phyloP scores from a whole-genome alignment of 2,113 vertebrate genomes.

The Lipophrys pholis region DNA sequence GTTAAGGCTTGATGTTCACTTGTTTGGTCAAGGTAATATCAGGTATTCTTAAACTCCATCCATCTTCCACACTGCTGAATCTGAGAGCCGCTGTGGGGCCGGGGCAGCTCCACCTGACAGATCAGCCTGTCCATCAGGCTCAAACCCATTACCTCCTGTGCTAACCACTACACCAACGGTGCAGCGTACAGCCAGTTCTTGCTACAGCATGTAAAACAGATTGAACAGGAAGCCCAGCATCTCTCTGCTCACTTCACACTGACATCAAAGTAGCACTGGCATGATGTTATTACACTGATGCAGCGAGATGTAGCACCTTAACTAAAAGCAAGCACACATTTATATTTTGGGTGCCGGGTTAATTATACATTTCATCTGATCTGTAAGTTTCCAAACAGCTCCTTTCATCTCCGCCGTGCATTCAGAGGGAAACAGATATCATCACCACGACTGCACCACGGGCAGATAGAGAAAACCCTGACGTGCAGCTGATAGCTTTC shows the following conservation, averaged over 20 bases:
- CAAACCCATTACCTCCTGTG: too few relatives aligned
- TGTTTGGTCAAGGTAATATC: too few relatives aligned
- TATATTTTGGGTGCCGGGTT: neutral
- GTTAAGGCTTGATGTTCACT: too few relatives aligned
- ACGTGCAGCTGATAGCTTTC: neutral
- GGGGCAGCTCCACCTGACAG: too few relatives aligned
- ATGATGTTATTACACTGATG: neutral
- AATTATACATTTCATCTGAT: neutral
- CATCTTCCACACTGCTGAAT: too few relatives aligned
- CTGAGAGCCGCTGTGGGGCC: too few relatives aligned
- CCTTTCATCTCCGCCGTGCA: neutral
- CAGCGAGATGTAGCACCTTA: neutral
- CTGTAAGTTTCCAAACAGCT: neutral
- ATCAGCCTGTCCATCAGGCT: too few relatives aligned
- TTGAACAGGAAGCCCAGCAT: too few relatives aligned
- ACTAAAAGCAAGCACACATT: neutral
- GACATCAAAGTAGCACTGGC: neutral
- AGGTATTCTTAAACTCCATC: too few relatives aligned
- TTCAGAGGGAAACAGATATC: conserved; percentile 5
- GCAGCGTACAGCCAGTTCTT: too few relatives aligned
- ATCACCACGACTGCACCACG: conserved; percentile 9
- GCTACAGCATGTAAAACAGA: too few relatives aligned
- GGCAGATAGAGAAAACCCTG: neutral
- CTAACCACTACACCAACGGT: too few relatives aligned
- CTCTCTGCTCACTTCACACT: neutral